Percentiles rank a stretch among this genome's conserved stretches.
These are phyloP conservation scores for Trypoxylon attenuatum DNA, from an alignment of 2,888 invertebrate genomes.

Conservation along the genomic window DNA sequence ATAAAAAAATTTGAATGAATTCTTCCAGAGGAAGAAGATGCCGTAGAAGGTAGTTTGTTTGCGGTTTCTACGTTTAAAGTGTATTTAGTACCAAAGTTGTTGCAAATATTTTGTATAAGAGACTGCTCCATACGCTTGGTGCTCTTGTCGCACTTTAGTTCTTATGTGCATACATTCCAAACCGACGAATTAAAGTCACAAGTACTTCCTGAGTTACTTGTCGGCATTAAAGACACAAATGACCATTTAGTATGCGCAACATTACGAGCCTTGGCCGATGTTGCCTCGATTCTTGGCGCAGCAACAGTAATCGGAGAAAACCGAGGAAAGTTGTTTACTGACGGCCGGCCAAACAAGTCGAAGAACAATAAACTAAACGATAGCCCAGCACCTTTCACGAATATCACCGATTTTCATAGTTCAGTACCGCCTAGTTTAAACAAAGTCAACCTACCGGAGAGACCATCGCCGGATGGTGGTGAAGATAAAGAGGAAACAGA, in stretches of 20 bases:
- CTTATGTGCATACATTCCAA: slow-evolving; percentile 85
- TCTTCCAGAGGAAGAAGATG: slow-evolving; percentile 60
- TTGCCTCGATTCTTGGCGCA: slow-evolving; percentile 90
- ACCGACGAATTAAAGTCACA: slow-evolving; percentile 84
- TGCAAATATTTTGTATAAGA: slow-evolving; percentile 89
- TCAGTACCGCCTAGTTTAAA: slow-evolving; percentile 34
- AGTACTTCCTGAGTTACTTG: slow-evolving; percentile 90
- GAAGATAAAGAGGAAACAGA: slow-evolving; percentile 78
- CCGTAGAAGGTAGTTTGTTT: slow-evolving; percentile 80
- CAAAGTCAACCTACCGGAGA: slow-evolving; percentile 79
- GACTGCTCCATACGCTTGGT: slow-evolving; percentile 89
- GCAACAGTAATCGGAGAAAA: slow-evolving; percentile 88
- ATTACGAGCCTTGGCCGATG: slow-evolving; percentile 86
- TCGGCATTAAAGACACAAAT: slow-evolving; percentile 91
- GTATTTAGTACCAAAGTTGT: slow-evolving; percentile 84
- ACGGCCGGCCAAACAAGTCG: slow-evolving; percentile 84
- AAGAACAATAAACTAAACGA: slow-evolving; percentile 28
- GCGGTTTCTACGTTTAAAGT: slow-evolving; percentile 81
- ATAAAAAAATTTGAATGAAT: neutral
- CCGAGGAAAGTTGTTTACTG: slow-evolving; percentile 87
- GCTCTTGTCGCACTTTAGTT: slow-evolving; percentile 85
- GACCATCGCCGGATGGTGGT: slow-evolving; percentile 89
- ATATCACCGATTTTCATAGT: slow-evolving; percentile 21
- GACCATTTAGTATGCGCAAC: slow-evolving; percentile 89
- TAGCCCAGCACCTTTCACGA: slow-evolving; percentile 13